phyloP scores from a whole-genome alignment of 2,797 vertebrate genomes.

The Dermochelys coriacea region DNA sequence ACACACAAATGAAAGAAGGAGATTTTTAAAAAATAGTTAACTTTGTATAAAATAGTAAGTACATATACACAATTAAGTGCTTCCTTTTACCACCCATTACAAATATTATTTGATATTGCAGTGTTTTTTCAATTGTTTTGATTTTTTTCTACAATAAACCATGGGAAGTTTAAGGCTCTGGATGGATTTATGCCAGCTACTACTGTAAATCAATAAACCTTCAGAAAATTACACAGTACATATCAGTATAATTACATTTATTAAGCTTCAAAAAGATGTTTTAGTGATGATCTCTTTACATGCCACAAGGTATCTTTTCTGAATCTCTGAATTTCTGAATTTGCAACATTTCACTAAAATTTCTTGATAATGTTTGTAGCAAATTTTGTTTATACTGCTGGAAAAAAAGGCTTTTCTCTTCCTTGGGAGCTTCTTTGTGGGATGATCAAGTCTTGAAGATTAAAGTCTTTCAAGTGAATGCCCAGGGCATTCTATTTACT shows the following conservation, averaged over 20 bases:
- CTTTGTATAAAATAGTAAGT: neutral
- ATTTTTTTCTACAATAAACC: neutral
- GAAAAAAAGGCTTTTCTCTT: neutral
- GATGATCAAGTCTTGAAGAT: neutral
- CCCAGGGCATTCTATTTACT: neutral
- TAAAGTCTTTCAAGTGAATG: neutral
- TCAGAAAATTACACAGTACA: neutral
- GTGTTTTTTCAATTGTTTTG: neutral
- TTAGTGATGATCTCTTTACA: neutral
- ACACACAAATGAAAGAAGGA: neutral
- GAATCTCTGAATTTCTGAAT: no score
- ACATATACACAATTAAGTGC: neutral
- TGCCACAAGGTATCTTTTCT: neutral
- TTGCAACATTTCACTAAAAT: neutral
- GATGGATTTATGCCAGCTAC: neutral
- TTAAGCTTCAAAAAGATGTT: neutral
- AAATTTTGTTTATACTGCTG: neutral
- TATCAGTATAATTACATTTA: neutral
- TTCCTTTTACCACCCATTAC: neutral
- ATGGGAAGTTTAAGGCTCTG: neutral
- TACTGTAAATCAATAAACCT: neutral
- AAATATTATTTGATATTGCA: neutral
- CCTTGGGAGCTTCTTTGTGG: neutral
- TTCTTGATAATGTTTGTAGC: neutral
- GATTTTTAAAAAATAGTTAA: neutral